Base-by-base conservation (phyloP, 2,113 vertebrate genomes). In the Chlamydotis undulata region DNA sequence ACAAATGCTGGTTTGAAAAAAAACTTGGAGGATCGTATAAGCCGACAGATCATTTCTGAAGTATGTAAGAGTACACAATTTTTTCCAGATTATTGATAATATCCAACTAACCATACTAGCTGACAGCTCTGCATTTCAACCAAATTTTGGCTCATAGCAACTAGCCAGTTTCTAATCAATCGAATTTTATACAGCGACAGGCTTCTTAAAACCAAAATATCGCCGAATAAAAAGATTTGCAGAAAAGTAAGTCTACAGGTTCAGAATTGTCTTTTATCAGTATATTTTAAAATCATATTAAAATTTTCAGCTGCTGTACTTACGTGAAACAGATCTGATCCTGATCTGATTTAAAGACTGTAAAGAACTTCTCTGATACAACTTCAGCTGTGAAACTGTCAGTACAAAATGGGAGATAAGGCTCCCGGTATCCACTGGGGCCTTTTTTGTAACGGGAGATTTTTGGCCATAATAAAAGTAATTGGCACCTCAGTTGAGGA, bases 381-480 rank as follows among this genome's bases (percentile, higher is more conserved):
- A 18, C 14, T 43, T 67, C 4, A 6, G 22, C 31, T 22, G 15
- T 65, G 33, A 92, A 85, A 70, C 50, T 28, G 25, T 28, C 22
- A 16, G 52, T 23, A 45, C 35, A 67, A 69, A 71, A 24, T 24
- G 22, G n/a, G 45, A 25, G 61, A 78, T 24, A 11, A 29, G n/a
- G 47, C 24, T 50, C 56, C 65, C 23, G 1, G 67, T 24, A 49
- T 41, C 70, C 53, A 39, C 35, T n/a, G 70, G 41, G 86, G 29
- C 16, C 29, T 73, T 84, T 76, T 41, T 17, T 0, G 2, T 43
- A 39, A 79, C 1, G 8, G 24, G 33, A 63, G 22, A 10, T 0
- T 0, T 67, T 69, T 78, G 26, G 5, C 60, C 2, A 0, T 68
- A 78, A 47, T 6, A 55, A 19, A 68, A 76, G 67, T 49, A 41